These are phyloP conservation scores for Lampris incognitus DNA, from an alignment of 2,113 vertebrate species.

Conservation along the genomic window DNA sequence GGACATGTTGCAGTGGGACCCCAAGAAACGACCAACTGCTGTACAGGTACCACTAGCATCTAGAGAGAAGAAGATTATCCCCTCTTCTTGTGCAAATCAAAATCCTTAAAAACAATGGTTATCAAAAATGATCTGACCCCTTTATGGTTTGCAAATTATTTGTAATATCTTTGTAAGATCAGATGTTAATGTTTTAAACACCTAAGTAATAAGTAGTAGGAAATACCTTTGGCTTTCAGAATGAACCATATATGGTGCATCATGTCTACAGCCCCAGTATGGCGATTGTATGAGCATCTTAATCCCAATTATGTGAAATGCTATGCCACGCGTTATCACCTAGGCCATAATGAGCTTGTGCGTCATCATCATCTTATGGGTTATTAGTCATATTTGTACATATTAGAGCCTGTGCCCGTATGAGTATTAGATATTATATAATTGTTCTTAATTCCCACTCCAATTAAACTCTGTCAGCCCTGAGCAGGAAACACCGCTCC, in stretches of 20 bases:
- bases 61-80: no score
- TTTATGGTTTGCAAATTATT: no score
- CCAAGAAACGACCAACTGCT: conserved; percentile 94
- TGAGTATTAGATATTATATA: conserved; percentile 8
- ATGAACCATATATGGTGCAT: no score
- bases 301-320: conserved; percentile 32
- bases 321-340: background rate
- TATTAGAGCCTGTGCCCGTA: background rate
- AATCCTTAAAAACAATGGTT: no score
- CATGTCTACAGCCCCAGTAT: conserved; percentile 3
- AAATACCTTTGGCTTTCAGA: no score
- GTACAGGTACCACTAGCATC: conserved; percentile 83
- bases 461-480: conserved; percentile 17
- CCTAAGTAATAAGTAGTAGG: no score
- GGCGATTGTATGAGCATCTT: conserved; percentile 9
- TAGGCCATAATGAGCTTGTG: background rate
- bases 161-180: no score
- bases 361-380: conserved; percentile 2
- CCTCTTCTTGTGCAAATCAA: no score
- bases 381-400: background rate
- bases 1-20: conserved; percentile 93
- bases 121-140: no score
- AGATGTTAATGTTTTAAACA: no score
- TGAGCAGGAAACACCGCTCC: conserved; percentile 24
- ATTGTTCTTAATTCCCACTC: conserved; percentile 34